Conservation (phyloP, 2,113 vertebrate genomes). For the Myocastor coypus region DNA sequence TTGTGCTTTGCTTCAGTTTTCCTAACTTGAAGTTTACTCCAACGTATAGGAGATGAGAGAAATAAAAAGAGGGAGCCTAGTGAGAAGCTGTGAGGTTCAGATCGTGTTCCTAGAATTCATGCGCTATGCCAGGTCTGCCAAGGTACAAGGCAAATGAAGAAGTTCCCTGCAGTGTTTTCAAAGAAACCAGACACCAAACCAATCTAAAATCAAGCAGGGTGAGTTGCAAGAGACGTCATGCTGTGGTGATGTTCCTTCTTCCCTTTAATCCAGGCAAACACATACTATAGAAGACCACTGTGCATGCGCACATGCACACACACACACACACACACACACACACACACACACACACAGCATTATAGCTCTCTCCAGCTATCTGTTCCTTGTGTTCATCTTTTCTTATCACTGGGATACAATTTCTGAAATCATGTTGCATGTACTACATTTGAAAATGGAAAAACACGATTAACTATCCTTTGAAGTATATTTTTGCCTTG, state of each 20-base stretch:
- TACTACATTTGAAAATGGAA: conserved; percentile 13
- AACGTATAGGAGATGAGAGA: conserved; percentile 53
- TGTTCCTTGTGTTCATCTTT: background rate
- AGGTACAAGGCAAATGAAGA: conserved; percentile 25
- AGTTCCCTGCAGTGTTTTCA: conserved; percentile 61
- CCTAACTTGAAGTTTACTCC: background rate
- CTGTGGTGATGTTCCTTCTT: background rate
- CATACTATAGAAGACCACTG: background rate
- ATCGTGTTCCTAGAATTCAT: conserved; percentile 38
- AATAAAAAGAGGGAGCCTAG: conserved; percentile 45
- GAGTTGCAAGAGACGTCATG: background rate
- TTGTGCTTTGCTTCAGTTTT: conserved; percentile 24
- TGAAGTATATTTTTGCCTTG: conserved; percentile 36
- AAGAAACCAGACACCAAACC: conserved; percentile 58
- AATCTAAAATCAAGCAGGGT: conserved; percentile 22
- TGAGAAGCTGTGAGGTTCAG: conserved; percentile 58
- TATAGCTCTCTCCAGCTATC: too few relatives aligned
- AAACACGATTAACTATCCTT: conserved; percentile 47
- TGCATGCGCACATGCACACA: background rate
- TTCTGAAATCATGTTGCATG: conserved; percentile 23
- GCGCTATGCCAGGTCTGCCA: background rate
- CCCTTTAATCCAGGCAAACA: background rate
- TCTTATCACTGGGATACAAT: background rate
- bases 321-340: background rate
- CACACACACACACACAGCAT: background rate